These are phyloP conservation scores for Todiramphus chloris DNA, from an alignment of 2,113 vertebrate genomes.

Conservation along the genomic window DNA sequence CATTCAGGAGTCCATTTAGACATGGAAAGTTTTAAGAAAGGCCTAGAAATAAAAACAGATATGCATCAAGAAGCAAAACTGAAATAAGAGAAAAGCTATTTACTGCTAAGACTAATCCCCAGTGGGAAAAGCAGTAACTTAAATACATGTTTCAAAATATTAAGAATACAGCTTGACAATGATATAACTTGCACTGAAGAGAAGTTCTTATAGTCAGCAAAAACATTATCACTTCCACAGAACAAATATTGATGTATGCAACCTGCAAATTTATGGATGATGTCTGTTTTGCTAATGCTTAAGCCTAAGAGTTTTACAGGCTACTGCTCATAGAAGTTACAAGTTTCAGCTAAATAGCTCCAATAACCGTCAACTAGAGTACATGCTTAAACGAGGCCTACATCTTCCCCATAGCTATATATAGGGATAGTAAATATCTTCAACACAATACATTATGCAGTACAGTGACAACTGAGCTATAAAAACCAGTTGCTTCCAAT, in stretches of 20 bases:
- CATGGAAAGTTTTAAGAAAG: conserved; percentile 75
- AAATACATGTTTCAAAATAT: background rate
- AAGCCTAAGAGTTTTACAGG: background rate
- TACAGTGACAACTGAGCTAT: background rate
- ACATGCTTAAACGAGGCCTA: background rate
- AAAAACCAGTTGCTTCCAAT: background rate
- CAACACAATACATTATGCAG: background rate
- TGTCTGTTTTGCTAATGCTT: background rate
- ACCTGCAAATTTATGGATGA: fast-evolving
- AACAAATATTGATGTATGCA: background rate
- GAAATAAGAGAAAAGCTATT: background rate
- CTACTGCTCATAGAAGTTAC: background rate
- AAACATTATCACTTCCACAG: background rate
- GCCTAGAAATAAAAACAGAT: conserved; percentile 65
- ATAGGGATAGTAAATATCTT: background rate
- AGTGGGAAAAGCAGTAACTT: background rate
- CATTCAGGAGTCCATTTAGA: conserved; percentile 81
- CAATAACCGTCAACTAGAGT: background rate
- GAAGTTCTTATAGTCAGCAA: background rate
- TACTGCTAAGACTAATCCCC: background rate
- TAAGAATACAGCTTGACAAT: background rate
- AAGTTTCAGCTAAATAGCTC: background rate
- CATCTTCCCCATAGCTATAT: background rate
- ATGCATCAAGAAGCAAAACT: background rate
- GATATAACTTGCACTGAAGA: background rate